Percentiles rank a stretch among this genome's conserved stretches.
phyloP scores from a whole-genome alignment of 2,888 invertebrate genomes.

The Mimachlamys varia region DNA sequence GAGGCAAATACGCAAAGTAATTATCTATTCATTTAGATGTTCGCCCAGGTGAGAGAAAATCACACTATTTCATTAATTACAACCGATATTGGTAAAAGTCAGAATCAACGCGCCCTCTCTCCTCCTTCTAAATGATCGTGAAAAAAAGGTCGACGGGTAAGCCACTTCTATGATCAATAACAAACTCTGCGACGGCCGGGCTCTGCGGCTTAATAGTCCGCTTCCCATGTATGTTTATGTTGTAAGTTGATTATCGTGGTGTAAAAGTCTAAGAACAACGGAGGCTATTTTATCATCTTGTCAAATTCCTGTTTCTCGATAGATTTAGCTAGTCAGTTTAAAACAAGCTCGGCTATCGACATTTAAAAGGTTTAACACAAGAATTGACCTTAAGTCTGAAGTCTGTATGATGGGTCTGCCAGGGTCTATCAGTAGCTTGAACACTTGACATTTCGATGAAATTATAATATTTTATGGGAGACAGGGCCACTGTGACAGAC shows the following conservation, averaged over 20 bases:
- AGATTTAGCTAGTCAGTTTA: not conserved
- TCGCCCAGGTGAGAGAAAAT: constrained; percentile 20
- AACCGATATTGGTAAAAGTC: constrained; percentile 21
- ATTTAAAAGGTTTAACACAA: not conserved
- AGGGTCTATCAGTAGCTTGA: not conserved
- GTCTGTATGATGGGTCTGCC: not conserved
- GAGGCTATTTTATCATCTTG: constrained; percentile 17
- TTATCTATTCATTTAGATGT: constrained; percentile 36
- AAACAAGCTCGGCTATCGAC: not conserved
- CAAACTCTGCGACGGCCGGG: not conserved
- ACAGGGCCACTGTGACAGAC: too few species aligned
- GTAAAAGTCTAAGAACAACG: not conserved
- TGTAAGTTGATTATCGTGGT: not conserved
- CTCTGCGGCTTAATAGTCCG: not conserved
- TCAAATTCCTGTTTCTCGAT: not conserved
- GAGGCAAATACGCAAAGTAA: not conserved
- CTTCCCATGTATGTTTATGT: not conserved
- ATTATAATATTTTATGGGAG: not conserved
- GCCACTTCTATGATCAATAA: not conserved
- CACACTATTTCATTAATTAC: constrained; percentile 34
- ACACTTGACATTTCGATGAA: not conserved
- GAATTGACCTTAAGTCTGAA: not conserved
- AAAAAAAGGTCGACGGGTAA: not conserved
- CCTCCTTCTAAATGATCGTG: not conserved
- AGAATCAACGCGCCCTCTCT: constrained; percentile 13